These are phyloP conservation scores for Volucella inflata DNA, from an alignment of 2,888 invertebrate genomes.

Conservation along the genomic window DNA sequence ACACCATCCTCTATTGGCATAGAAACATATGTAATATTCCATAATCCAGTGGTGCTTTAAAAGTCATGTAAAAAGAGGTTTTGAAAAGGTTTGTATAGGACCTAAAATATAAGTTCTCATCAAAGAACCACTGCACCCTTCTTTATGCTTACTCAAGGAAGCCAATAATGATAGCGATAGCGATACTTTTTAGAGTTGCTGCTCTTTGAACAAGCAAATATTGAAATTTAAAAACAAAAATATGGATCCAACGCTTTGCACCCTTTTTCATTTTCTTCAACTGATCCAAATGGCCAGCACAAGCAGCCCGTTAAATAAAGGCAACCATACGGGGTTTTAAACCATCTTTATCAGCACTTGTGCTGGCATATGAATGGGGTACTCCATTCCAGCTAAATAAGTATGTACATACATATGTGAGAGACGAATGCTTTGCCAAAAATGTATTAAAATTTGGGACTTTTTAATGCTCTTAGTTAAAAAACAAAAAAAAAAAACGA, in stretches of 20 bases:
- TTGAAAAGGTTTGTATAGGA: conserved; percentile 49
- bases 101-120: conserved; percentile 57
- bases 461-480: conserved; percentile 63
- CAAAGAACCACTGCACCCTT: conserved; percentile 54
- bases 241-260: conserved; percentile 26
- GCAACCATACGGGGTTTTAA: neutral
- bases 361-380: neutral
- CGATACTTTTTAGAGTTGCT: conserved; percentile 62
- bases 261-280: conserved; percentile 15
- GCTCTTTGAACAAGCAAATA: conserved; percentile 53
- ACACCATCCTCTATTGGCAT: conserved; percentile 55
- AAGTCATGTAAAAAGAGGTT: conserved; percentile 21
- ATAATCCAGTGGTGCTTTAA: conserved; percentile 60
- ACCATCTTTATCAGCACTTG: conserved; percentile 36
- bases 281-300: conserved; percentile 21
- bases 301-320: neutral
- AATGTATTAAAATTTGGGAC: conserved; percentile 58
- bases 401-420: neutral
- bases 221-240: conserved; percentile 38
- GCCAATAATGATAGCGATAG: conserved; percentile 73
- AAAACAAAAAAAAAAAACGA: conserved; percentile 51
- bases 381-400: conserved; percentile 22
- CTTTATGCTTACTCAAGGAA: conserved; percentile 66
- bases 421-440: conserved; percentile 36
- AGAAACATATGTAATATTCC: conserved; percentile 64